Base-by-base conservation (phyloP, 2,113 vertebrate species). In the Alosa alosa region DNA sequence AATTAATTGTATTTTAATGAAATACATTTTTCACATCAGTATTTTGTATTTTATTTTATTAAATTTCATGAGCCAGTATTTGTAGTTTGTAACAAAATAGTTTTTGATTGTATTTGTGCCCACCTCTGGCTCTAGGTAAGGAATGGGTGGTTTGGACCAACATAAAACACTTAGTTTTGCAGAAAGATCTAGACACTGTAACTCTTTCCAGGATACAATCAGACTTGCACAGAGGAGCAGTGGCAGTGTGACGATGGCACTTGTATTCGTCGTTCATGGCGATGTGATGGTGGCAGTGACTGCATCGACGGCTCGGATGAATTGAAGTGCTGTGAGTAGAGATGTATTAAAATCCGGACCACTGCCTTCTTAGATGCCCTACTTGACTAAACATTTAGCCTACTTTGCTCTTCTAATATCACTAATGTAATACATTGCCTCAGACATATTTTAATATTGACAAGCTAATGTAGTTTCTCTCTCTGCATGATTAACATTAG, bases 241-340 rank as follows among this genome's bases (percentile, higher is more conserved):
- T 99, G 97, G 97, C 96, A 95, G 88, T 99, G 97, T 91, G 95
- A 97, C 0, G 94, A 97, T 39, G 97, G 96, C 10, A 87, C 6
- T 8, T 99, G 97, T n/a, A 89, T 98, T 82, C 90, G 94, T 52
- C 82, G 75, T 18, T 83, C 88, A 18, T 97, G 96, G 97, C 93
- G 92, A 50, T 98, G 97, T 9, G 97, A 98, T 0, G 96, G 96
- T 4, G 50, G 50, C 0, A 92, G 94, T 6, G 97, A 99, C 93
- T 99, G 97, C 89, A 85, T 93, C 85, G 97, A 99, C 89, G 96
- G 96, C 50, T 97, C 97, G 0, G 97, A 98, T 90, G 97, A 99
- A 89, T 94, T 93, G 78, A 92, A 95, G 31, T 98, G 97, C n/a
- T 94, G 97, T 97, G 86, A 0, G 94, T 0, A 39, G 22, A 55